These are phyloP conservation scores for Adelphocoris suturalis DNA, from an alignment of 2,888 invertebrate species.

Conservation along the genomic window DNA sequence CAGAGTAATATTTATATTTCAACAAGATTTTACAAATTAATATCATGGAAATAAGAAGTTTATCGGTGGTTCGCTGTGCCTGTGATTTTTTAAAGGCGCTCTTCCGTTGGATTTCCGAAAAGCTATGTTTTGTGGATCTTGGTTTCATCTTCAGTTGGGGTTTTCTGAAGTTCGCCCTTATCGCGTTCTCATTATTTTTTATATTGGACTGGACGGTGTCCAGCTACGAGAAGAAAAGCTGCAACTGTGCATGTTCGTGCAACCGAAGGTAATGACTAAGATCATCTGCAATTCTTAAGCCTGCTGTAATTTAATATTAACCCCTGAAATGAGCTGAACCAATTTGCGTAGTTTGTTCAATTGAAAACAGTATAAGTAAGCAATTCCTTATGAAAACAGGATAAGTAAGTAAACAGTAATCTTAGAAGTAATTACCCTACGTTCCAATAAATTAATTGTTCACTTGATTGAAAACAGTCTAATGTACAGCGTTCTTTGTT, in stretches of 20 bases:
- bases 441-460: too few species aligned
- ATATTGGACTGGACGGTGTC: background rate
- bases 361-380: too few species aligned
- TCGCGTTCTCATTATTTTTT: background rate
- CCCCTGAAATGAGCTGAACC: too few species aligned
- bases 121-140: background rate
- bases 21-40: background rate
- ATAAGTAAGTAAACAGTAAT: too few species aligned
- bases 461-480: too few species aligned
- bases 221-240: background rate
- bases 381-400: too few species aligned
- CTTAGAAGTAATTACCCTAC: too few species aligned
- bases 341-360: too few species aligned
- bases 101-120: background rate
- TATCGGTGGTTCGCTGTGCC: background rate
- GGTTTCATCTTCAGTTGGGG: background rate
- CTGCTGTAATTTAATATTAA: too few species aligned
- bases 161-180: background rate
- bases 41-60: background rate
- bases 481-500: too few species aligned
- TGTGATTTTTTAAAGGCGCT: background rate
- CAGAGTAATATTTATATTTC: too few species aligned
- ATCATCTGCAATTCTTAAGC: too few species aligned
- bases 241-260: background rate
- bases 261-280: background rate